These are phyloP conservation scores for Tetragonula clypearis DNA, from an alignment of 1,140 invertebrate species.

Conservation along the genomic window DNA sequence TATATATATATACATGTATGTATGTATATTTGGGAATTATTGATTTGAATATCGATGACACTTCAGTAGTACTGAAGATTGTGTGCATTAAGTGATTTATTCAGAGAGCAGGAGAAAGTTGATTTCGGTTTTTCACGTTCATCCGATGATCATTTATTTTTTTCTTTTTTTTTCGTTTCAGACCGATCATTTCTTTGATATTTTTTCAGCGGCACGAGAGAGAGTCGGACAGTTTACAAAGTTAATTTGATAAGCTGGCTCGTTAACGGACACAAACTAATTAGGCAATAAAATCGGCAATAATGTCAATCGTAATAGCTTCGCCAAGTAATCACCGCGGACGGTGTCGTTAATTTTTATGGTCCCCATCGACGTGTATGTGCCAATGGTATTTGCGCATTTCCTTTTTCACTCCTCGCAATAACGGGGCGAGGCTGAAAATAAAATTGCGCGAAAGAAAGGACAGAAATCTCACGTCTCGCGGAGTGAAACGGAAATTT, in stretches of 20 bases:
- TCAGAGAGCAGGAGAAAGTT: neutral
- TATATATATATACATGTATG: too few relatives aligned
- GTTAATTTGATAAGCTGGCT: slow-evolving; percentile 21
- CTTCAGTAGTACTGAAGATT: neutral
- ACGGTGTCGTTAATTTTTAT: slow-evolving; percentile 24
- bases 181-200: neutral
- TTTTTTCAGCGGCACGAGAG: neutral
- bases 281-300: slow-evolving; percentile 28
- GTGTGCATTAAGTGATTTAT: neutral
- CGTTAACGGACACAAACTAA: slow-evolving; percentile 24
- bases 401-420: neutral
- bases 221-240: neutral
- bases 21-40: neutral
- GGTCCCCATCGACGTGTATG: neutral
- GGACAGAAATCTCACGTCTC: neutral
- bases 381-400: neutral
- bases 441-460: neutral
- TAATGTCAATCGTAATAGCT: slow-evolving; percentile 26
- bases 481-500: too few relatives aligned
- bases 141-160: neutral
- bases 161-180: neutral
- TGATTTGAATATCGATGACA: neutral
- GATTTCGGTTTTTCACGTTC: slow-evolving; percentile 8
- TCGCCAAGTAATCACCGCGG: slow-evolving; percentile 10
- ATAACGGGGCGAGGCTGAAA: neutral